Conservation (phyloP, 2,113 vertebrate genomes). For the Caracal caracal region DNA sequence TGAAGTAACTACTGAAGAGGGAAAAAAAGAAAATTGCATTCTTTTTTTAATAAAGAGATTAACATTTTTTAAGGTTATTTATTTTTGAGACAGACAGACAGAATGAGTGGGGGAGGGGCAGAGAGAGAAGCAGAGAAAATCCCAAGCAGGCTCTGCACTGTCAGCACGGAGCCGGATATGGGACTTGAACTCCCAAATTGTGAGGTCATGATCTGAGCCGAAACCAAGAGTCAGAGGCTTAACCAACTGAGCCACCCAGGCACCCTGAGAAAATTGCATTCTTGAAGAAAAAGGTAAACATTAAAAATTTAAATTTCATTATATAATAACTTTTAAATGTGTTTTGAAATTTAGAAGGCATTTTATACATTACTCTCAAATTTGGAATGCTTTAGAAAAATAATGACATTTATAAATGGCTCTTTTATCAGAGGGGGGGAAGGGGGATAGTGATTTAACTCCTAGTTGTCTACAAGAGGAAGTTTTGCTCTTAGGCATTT, state of each 20-base stretch:
- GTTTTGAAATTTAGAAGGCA: neutral
- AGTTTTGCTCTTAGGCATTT: neutral
- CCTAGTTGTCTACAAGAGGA: neutral
- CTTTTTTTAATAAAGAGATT: neutral
- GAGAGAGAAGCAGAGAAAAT: no score
- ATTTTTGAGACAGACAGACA: no score
- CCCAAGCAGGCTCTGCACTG: no score
- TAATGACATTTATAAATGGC: neutral
- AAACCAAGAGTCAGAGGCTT: no score
- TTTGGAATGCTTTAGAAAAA: neutral
- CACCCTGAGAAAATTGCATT: neutral
- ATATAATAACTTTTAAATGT: neutral
- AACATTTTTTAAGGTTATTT: no score
- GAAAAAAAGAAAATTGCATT: neutral
- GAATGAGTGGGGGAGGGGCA: no score
- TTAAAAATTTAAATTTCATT: neutral
- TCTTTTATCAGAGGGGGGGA: neutral
- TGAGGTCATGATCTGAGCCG: no score
- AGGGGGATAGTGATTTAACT: neutral
- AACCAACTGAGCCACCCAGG: no score
- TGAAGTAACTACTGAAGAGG: neutral
- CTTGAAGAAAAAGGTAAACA: neutral
- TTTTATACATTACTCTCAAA: neutral
- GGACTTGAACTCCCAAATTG: no score
- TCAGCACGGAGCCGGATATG: no score